Evolutionary conservation across 1,140 invertebrate genomes (phyloP), one percentile per base, ranked within the genome.

Genomic region (Musca vetustissima): DNA sequence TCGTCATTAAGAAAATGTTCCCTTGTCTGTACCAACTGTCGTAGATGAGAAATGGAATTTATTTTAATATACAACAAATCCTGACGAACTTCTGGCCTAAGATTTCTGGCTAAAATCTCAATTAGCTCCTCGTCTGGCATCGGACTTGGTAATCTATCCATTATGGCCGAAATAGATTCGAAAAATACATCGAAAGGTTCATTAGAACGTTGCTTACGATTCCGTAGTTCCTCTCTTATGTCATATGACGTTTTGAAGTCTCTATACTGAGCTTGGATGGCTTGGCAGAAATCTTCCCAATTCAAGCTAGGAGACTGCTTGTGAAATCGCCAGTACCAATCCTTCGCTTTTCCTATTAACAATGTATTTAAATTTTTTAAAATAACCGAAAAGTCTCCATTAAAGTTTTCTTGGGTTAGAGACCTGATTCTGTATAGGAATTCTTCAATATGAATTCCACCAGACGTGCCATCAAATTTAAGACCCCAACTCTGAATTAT

Each of bases 1-100:
- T 64, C 59, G 17, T 66, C 64, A 24, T 13, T 32, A 4, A 66
- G 24, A n/a, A 66, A 66, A 50, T 66, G 14, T 66, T 66, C 64
- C 19, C 64, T 19, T 36, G 43, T 66, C 17, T 66, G 64, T 3
- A 47, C 36, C 13, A 66, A 17, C n/a, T 66, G 17, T n/a, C 64
- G 64, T 9, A 66, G 9, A 50, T 66, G 64, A 48, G 64, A n/a
- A 8, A 66, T 48, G 4, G 64, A 66, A n/a, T 52, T 43, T 9
- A 66, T 66, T 43, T 6, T 6, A 8, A 17, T 17, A 13, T 47
- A 66, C 14, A 67, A 53, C 13, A 67, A 25, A 2, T 67, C 66
- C 14, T 67, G 66, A 4, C 66, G 47, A 8, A 28, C 28, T 28
- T 28, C 28, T 28, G 28, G 28, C 8, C 28, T 28, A 28, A 28